A percentile compares a stretch with the other conserved stretches of the same genome.
These are phyloP conservation scores for Andrena dorsata DNA, from an alignment of 2,888 invertebrate species.

Conservation along the genomic window DNA sequence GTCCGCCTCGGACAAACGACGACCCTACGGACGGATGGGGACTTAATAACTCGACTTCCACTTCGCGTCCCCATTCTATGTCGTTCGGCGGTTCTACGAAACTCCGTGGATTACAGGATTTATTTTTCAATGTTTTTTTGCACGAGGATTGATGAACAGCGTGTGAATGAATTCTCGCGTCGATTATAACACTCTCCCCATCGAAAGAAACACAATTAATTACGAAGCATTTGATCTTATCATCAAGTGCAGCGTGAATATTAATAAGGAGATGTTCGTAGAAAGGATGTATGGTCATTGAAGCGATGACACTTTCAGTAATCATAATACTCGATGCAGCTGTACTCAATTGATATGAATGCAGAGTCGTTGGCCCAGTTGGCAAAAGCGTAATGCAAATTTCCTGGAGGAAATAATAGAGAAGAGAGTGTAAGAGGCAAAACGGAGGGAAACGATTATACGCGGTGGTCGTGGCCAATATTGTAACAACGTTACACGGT, in stretches of 20 bases:
- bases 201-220: too few species aligned
- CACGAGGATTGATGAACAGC: too few species aligned
- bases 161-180: too few species aligned
- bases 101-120: background rate
- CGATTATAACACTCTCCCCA: too few species aligned
- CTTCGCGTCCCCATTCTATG: background rate
- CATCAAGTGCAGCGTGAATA: too few species aligned
- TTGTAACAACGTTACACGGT: slow-evolving; percentile 47
- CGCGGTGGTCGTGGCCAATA: slow-evolving; percentile 25
- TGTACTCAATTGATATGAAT: background rate
- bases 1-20: slow-evolving; percentile 27
- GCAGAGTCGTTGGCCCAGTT: background rate
- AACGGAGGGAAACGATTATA: slow-evolving; percentile 6
- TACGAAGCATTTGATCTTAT: too few species aligned
- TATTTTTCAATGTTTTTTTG: background rate
- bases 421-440: slow-evolving; percentile 4
- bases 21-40: background rate
- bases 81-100: background rate
- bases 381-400: background rate
- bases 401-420: background rate
- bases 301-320: too few species aligned
- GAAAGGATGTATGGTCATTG: too few species aligned
- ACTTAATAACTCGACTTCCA: slow-evolving; percentile 40
- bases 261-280: too few species aligned
- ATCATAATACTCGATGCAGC: background rate